Evolutionary conservation across 2,888 invertebrate species (phyloP).

Genomic region (Ashinkailepas kermadecensis): DNA sequence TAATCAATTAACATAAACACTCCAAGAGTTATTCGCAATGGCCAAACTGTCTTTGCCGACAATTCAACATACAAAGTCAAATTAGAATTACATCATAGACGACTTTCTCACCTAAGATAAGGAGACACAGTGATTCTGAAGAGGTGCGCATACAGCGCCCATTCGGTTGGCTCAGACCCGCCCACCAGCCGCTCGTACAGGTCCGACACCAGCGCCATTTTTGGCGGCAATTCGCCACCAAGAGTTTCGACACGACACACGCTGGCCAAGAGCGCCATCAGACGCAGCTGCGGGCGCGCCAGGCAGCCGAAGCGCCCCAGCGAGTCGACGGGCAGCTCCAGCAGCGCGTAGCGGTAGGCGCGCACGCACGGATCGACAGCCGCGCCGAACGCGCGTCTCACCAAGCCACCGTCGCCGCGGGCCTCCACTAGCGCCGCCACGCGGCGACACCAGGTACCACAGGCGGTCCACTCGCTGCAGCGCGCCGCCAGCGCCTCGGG

Average conservation of each 20-base stretch:
- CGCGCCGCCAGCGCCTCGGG: constrained; percentile 24
- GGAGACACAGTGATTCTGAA: neutral
- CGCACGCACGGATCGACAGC: constrained; percentile 18
- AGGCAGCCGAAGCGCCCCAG: neutral
- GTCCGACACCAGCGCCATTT: constrained; percentile 14
- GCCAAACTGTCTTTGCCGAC: no score
- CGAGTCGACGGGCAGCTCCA: neutral
- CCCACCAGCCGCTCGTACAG: constrained; percentile 12
- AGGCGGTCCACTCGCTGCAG: neutral
- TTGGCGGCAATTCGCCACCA: neutral
- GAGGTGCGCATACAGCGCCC: neutral
- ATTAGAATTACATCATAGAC: neutral
- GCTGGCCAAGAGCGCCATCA: constrained; percentile 21
- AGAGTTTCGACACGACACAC: constrained; percentile 4
- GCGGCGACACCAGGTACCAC: constrained; percentile 25
- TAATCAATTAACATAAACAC: no score
- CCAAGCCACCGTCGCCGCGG: neutral
- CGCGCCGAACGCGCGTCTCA: neutral
- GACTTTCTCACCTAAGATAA: neutral
- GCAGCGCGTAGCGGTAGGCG: constrained; percentile 21
- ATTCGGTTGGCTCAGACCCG: neutral
- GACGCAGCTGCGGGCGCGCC: constrained; percentile 16
- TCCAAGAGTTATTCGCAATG: no score
- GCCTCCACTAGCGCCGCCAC: constrained; percentile 21
- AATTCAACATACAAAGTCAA: no score